These are phyloP conservation scores for Vulpes ferrilata DNA, from an alignment of 2,113 vertebrate genomes.

Conservation along the genomic window DNA sequence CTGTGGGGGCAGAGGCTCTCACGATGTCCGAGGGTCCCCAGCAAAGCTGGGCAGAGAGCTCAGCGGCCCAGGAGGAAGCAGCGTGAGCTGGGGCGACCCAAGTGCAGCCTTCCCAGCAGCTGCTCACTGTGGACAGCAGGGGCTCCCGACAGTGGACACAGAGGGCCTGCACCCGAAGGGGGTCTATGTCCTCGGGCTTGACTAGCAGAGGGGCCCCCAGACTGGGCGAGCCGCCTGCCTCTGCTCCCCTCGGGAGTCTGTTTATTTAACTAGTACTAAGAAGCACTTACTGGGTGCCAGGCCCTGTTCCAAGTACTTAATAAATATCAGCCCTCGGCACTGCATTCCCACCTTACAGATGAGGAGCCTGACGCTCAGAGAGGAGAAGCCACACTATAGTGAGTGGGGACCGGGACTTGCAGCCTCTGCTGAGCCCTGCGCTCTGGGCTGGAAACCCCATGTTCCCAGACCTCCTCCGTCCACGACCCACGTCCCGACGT, in stretches of 20 bases:
- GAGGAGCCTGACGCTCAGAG: background rate
- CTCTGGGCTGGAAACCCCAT: fast-evolving
- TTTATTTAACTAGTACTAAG: background rate
- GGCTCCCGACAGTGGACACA: background rate
- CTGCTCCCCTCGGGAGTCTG: background rate
- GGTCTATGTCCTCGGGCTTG: background rate
- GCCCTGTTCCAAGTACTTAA: background rate
- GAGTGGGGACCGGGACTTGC: too few relatives aligned
- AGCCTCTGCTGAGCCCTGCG: fast-evolving
- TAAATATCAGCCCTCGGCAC: fast-evolving
- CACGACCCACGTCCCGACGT: fast-evolving
- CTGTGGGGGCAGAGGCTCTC: background rate
- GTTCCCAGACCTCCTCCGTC: fast-evolving
- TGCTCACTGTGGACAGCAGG: background rate
- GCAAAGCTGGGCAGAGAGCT: background rate
- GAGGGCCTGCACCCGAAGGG: background rate
- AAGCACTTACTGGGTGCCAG: background rate
- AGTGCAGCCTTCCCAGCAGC: background rate
- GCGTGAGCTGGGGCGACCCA: background rate
- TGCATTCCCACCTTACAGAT: fast-evolving
- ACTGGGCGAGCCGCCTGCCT: fast-evolving
- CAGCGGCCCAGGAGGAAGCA: background rate
- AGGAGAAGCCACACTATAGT: background rate
- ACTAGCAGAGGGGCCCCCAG: background rate
- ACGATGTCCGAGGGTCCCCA: fast-evolving